Evolutionary conservation across 1,140 invertebrate species (phyloP).

Genomic region (Rhizoglyphus robini): DNA sequence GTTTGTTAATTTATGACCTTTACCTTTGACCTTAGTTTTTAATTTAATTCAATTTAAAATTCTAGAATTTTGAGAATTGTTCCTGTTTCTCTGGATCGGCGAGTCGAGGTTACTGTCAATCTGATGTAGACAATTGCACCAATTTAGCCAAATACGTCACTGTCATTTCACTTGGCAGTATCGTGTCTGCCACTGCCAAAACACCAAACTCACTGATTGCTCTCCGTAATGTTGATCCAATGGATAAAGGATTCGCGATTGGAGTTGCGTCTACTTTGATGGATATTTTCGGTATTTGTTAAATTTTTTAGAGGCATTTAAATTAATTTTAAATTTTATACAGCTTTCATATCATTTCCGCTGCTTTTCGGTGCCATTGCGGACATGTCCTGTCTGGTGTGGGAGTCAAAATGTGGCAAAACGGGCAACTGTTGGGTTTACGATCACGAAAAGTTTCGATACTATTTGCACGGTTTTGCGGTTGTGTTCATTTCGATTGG

Average conservation of each 20-base stretch:
- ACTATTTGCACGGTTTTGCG: slow-evolving; percentile 25
- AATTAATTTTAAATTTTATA: not conserved
- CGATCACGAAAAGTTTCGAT: slow-evolving; percentile 29
- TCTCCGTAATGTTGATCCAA: slow-evolving; percentile 30
- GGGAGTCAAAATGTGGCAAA: slow-evolving; percentile 29
- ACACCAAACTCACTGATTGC: slow-evolving; percentile 31
- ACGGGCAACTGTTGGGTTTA: slow-evolving; percentile 34
- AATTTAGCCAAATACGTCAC: not conserved
- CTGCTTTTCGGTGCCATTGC: slow-evolving; percentile 30
- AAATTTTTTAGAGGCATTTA: not conserved
- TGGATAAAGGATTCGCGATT: slow-evolving; percentile 31
- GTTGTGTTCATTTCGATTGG: slow-evolving; percentile 23
- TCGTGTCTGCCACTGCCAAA: slow-evolving; percentile 23
- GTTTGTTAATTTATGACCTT: not conserved
- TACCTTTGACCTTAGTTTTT: no score
- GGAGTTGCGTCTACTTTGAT: slow-evolving; percentile 27
- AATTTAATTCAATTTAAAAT: not conserved
- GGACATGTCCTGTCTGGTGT: slow-evolving; percentile 31
- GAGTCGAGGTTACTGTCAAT: not conserved
- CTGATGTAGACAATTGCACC: slow-evolving; percentile 1
- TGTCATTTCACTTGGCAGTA: not conserved
- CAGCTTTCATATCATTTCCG: slow-evolving; percentile 32
- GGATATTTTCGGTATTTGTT: slow-evolving; percentile 24
- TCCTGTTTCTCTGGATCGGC: not conserved
- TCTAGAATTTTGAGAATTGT: not conserved